Evolutionary conservation across 1,140 invertebrate species (phyloP), one percentile per base, ranked within the genome.

Genomic region (Metopolophium dirhodum): DNA sequence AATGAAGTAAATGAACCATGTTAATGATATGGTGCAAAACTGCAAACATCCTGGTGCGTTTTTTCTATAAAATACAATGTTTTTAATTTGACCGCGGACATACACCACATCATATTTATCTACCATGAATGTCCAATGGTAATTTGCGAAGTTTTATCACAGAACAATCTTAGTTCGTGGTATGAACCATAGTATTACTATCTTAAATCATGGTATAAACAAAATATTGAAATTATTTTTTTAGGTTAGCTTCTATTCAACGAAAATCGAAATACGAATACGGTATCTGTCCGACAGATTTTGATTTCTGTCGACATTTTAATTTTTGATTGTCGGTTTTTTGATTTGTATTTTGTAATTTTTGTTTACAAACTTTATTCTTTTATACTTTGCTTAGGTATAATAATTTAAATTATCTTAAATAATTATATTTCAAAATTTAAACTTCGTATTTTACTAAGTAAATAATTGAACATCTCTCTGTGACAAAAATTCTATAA

Each of bases 211-310:
- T 37, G 83, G 41, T 85, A 85, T 77, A 77, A n/a, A 77, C n/a
- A 77, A 18, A 77, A n/a, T 14, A 14, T 14, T 77, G 14, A 30
- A n/a, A 51, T 54, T 51, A 41, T 26, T 61, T 41, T 90, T 41
- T 90, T 22, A 90, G 88, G 88, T 90, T 90, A 57, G 51, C 51
- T 90, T 61, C 51, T 90, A 57, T 9, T 77, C 6, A 77, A 77
- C 30, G 14, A 41, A 41, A 41, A 41, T 41, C 4, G 41, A 41
- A 41, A 77, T 77, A n/a, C 30, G 9, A 68, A 68, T 41, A 90
- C 88, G 88, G 37, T 90, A 90, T 90, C 88, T 61, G 23, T 61
- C 88, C n/a, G n/a, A n/a, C n/a, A n/a, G n/a, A n/a, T n/a, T n/a
- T n/a, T n/a, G n/a, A n/a, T n/a, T n/a, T n/a, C n/a, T n/a, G 23